A percentile compares a stretch with the other conserved stretches of the same genome.
phyloP scores from a whole-genome alignment of 1,140 invertebrate species.

The Lordiphosa mommai region DNA sequence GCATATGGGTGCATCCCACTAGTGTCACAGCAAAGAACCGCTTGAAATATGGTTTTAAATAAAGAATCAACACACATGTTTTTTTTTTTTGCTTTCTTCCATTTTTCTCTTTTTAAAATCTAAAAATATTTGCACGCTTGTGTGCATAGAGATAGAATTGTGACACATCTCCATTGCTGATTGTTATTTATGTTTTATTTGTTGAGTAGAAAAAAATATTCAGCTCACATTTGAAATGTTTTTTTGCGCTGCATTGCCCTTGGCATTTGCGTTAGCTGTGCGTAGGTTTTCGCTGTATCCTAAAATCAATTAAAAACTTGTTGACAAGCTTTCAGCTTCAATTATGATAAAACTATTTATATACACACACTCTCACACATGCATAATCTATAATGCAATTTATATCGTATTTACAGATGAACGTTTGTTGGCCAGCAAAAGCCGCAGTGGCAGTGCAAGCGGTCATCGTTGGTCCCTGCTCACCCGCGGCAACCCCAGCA shows the following conservation, averaged over 20 bases:
- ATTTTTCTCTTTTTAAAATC: neutral
- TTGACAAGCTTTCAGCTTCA: constrained; percentile 35
- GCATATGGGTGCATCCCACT: too few relatives aligned
- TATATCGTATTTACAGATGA: constrained; percentile 42
- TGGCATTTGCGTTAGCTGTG: neutral
- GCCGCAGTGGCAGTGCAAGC: constrained; percentile 64
- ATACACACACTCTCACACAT: neutral
- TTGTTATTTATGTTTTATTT: neutral
- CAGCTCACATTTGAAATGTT: neutral
- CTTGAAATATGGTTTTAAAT: neutral
- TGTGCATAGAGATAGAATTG: neutral
- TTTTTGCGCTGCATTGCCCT: neutral
- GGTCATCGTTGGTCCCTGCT: constrained; percentile 72
- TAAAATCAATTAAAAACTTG: constrained; percentile 41
- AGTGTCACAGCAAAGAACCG: too few relatives aligned
- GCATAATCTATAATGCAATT: constrained; percentile 2
- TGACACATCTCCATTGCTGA: neutral
- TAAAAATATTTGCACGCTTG: neutral
- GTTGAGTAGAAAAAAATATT: too few relatives aligned
- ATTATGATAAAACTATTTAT: constrained; percentile 34
- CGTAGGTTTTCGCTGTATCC: neutral
- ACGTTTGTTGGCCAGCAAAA: constrained; percentile 57
- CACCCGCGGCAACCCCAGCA: constrained; percentile 27
- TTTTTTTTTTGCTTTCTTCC: neutral
- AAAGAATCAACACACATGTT: neutral